phyloP scores from a whole-genome alignment of 2,113 vertebrate genomes.

The Calypte anna region DNA sequence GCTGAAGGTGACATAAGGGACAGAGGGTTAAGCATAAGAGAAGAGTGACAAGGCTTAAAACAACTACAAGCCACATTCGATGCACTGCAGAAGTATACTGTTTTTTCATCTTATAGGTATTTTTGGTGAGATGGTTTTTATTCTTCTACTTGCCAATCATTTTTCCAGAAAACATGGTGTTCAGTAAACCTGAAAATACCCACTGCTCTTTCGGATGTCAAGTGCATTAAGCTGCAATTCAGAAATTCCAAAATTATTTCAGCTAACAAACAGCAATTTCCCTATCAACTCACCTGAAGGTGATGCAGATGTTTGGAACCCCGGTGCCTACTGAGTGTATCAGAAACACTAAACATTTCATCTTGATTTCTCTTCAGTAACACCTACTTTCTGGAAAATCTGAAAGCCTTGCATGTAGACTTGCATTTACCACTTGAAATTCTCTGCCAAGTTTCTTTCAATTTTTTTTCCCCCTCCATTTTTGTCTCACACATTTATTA shows the following conservation, averaged over 20 bases:
- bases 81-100: not conserved
- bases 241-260: not conserved
- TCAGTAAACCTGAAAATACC: not conserved
- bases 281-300: not conserved
- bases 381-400: conserved; percentile 48
- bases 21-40: not conserved
- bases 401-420: conserved; percentile 31
- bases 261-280: not conserved
- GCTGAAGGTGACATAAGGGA: not conserved
- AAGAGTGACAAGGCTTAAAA: not conserved
- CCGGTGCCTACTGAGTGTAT: not conserved
- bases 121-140: not conserved
- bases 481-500: conserved; percentile 70
- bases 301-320: conserved; percentile 38
- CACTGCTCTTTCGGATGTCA: not conserved
- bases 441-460: conserved; percentile 54
- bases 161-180: not conserved
- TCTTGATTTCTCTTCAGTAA: conserved; percentile 2
- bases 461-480: conserved; percentile 19
- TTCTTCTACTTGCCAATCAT: not conserved
- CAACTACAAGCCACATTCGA: not conserved
- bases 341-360: conserved; percentile 30
- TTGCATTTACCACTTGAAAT: conserved; percentile 37
- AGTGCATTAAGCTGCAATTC: not conserved
- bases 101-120: not conserved